Percentiles rank a stretch among this genome's conserved stretches.
These are phyloP conservation scores for Melanerpes formicivorus DNA, from an alignment of 2,113 vertebrate species.

Conservation along the genomic window DNA sequence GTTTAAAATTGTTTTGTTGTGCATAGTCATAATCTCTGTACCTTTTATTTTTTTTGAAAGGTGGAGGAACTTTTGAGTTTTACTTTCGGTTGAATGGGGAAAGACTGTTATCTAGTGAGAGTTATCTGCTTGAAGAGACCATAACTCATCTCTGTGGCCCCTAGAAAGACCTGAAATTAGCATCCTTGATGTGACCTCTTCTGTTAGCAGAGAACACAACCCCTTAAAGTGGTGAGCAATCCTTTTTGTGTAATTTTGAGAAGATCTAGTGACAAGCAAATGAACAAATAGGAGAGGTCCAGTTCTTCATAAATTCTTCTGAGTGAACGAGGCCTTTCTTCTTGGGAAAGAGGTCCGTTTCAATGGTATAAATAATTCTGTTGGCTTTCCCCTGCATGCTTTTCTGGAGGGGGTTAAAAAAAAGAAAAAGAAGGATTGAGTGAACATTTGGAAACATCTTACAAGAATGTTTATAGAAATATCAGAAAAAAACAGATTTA, in stretches of 20 bases:
- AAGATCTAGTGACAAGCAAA: background rate
- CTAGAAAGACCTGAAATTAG: background rate
- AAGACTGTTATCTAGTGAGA: background rate
- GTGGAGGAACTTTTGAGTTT: background rate
- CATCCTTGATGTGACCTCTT: background rate
- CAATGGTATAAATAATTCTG: background rate
- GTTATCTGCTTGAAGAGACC: background rate
- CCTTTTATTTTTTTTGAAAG: background rate
- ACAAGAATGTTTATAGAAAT: accelerated
- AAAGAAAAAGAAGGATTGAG: accelerated
- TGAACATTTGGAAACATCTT: background rate
- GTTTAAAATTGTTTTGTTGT: background rate
- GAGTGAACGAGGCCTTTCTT: background rate
- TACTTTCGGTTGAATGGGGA: background rate
- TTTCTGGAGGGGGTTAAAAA: background rate
- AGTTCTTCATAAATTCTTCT: background rate
- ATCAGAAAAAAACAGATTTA: background rate
- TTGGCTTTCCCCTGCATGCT: background rate
- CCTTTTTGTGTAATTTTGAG: background rate
- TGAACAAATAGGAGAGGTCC: background rate
- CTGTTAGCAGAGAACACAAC: background rate
- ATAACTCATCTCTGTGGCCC: background rate
- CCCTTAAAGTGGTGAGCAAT: background rate
- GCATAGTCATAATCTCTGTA: background rate
- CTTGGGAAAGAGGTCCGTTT: background rate